Evolutionary conservation across 2,113 vertebrate genomes (phyloP).

Genomic region (Prionailurus bengalensis): DNA sequence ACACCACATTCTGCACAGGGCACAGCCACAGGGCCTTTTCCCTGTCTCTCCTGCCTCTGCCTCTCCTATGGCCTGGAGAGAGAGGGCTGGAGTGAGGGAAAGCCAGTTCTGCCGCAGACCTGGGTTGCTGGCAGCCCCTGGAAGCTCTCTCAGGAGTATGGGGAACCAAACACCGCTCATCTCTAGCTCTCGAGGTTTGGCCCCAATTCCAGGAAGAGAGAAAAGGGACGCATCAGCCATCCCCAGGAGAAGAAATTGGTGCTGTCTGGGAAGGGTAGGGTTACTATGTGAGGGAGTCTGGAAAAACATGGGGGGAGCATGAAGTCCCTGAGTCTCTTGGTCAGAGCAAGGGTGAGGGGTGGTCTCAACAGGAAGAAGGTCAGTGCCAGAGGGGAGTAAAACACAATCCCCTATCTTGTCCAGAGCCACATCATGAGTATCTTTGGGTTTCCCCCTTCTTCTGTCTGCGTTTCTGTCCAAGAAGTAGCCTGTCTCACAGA

Average conservation of each 20-base stretch:
- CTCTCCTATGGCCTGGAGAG: not conserved
- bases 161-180: not conserved
- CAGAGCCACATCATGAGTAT: not conserved
- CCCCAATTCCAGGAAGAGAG: not conserved
- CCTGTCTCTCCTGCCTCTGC: not conserved
- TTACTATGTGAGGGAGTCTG: not conserved
- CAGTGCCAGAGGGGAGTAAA: not conserved
- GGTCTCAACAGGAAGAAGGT: not conserved
- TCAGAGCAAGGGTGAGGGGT: not conserved
- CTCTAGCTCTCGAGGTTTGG: not conserved
- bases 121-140: not conserved
- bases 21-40: not conserved
- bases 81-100: rapidly evolving
- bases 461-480: not conserved
- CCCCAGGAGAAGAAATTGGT: not conserved
- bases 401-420: not conserved
- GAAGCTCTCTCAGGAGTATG: not conserved
- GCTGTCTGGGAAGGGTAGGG: not conserved
- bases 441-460: not conserved
- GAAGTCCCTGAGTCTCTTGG: not conserved
- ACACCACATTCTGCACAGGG: not conserved
- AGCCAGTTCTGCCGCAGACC: too few species aligned
- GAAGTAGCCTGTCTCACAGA: not conserved
- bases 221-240: too few species aligned
- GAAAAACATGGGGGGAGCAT: not conserved